Conservation (phyloP, 2,113 vertebrate species). For the Gadus macrocephalus region DNA sequence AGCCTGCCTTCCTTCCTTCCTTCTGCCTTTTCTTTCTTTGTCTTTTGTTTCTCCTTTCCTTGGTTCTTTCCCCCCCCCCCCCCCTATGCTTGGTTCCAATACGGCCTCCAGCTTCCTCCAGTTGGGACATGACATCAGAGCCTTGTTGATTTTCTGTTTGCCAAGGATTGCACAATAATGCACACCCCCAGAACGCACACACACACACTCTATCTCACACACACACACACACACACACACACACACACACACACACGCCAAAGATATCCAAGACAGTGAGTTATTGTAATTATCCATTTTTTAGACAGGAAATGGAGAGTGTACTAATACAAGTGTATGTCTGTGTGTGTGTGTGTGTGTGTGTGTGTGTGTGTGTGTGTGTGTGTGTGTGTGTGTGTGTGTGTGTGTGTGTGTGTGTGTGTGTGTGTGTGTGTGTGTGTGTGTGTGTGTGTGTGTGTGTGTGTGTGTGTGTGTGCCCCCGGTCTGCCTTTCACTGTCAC, state of each 20-base stretch:
- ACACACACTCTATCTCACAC: background rate
- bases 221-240: background rate
- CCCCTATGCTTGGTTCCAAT: slow-evolving; percentile 2
- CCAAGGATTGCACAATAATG: slow-evolving; percentile 22
- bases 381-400: slow-evolving; percentile 6
- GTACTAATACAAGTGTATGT: background rate
- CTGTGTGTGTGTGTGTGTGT: background rate
- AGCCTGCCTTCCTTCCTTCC: slow-evolving; percentile 16
- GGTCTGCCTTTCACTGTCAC: slow-evolving; percentile 20
- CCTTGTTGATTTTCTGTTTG: slow-evolving; percentile 24
- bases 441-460: slow-evolving; percentile 1
- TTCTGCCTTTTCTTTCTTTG: background rate
- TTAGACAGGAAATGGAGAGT: background rate
- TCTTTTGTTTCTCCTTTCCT: too few relatives aligned
- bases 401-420: too few relatives aligned
- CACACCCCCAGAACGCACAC: background rate
- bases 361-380: background rate
- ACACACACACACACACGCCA: background rate
- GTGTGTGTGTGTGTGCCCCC: slow-evolving; percentile 2
- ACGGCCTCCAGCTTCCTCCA: slow-evolving; percentile 19
- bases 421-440: background rate
- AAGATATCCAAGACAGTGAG: background rate
- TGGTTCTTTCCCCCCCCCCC: background rate
- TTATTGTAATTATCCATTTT: background rate
- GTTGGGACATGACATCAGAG: slow-evolving; percentile 28